Percentiles rank a stretch among this genome's conserved stretches.
Evolutionary conservation across 2,888 invertebrate genomes (phyloP).

Genomic region (Odiellus spinosus): DNA sequence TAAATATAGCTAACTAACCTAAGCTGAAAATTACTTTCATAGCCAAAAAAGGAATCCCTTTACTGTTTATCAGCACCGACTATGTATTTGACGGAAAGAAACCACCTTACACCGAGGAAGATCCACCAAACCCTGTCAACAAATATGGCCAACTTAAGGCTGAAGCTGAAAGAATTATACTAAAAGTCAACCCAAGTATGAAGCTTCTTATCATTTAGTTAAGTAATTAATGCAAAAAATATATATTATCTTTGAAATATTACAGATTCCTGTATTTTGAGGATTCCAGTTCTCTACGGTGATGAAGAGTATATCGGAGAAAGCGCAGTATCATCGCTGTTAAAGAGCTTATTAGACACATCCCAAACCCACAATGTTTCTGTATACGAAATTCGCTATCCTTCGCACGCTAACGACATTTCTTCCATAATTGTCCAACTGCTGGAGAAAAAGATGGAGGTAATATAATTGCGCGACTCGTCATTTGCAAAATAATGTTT

Average conservation of each 20-base stretch:
- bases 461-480: too few species aligned
- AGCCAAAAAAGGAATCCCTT: slow-evolving; percentile 26
- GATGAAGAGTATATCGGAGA: slow-evolving; percentile 33
- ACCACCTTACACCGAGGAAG: slow-evolving; percentile 33
- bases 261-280: slow-evolving; percentile 32
- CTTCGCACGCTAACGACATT: slow-evolving; percentile 34
- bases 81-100: slow-evolving; percentile 39
- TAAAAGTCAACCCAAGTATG: slow-evolving; percentile 26
- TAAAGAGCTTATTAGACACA: slow-evolving; percentile 21
- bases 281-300: slow-evolving; percentile 38
- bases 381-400: slow-evolving; percentile 34
- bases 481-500: background rate
- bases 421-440: slow-evolving; percentile 30
- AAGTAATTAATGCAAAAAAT: background rate
- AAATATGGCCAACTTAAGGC: slow-evolving; percentile 36
- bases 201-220: background rate
- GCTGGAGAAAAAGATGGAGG: slow-evolving; percentile 25
- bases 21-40: slow-evolving; percentile 4
- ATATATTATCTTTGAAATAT: background rate
- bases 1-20: slow-evolving; percentile 8
- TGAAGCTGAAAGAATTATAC: slow-evolving; percentile 33
- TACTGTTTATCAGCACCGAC: slow-evolving; percentile 38
- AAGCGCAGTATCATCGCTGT: slow-evolving; percentile 34
- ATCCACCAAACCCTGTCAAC: slow-evolving; percentile 34
- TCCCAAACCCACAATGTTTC: slow-evolving; percentile 25